Base-by-base conservation (phyloP, 2,797 vertebrate species). In the Smutsia temminckii region DNA sequence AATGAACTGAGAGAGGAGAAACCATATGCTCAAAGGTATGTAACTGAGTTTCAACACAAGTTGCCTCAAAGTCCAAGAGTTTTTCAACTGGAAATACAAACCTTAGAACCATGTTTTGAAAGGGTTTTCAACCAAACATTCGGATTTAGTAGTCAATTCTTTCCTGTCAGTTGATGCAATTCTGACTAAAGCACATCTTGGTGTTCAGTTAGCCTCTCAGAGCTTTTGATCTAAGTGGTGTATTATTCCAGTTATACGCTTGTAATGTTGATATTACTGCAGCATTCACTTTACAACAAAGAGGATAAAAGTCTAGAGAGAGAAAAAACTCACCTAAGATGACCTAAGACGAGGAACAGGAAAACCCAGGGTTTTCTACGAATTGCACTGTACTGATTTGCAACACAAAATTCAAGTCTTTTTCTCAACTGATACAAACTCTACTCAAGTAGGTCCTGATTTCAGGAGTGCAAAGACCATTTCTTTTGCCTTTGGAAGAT, bases 61-160 rank as follows among this genome's bases (percentile, higher is more conserved):
- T 49, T 53, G 75, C 81, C 59, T 80, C n/a, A 8, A 53, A 59
- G 49, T 64, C 61, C 46, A 81, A 85, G 68, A 68, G 29, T 29
- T 20, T 88, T 66, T 53, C 29, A 71, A 69, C 27, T 51, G 75
- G 63, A 89, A 93, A 86, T 51, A 87, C 12, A 71, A 75, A 83
- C 49, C 34, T 66, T 49, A 90, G 78, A 51, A 59, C 34, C 59
- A 37, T 53, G 13, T 81, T 96, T 92, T 91, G 49, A 94, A 94
- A 29, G 63, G 32, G 40, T 42, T 55, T 49, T 83, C 18, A 42
- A 37, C 32, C 20, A 69, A 92, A 79, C 27, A 83, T 84, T 29
- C 81, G 72, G 40, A 74, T 81, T 88, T 72, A 61, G 55, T 75
- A 63, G 68, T n/a, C 20, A n/a, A 27, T 8, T 29, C 6, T 75